A percentile compares a stretch with the other conserved stretches of the same genome.
These are phyloP conservation scores for Meghimatium bilineatum DNA, from an alignment of 2,888 invertebrate species.

Conservation along the genomic window DNA sequence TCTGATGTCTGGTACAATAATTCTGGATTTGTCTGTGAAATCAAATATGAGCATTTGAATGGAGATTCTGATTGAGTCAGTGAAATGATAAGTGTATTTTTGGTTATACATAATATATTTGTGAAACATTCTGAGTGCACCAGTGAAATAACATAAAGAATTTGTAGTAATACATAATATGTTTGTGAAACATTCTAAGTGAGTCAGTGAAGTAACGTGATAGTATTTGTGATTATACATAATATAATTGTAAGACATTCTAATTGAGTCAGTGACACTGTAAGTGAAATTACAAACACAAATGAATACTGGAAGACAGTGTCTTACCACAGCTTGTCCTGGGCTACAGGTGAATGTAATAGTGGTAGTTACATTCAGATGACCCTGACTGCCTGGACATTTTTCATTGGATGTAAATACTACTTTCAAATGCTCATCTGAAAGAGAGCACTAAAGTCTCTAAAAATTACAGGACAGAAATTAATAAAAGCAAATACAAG, in stretches of 20 bases:
- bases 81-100: too few relatives aligned
- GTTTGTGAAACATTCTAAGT: too few relatives aligned
- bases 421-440: slow-evolving; percentile 66
- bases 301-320: not conserved
- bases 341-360: slow-evolving; percentile 63
- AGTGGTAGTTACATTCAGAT: slow-evolving; percentile 56
- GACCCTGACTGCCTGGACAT: slow-evolving; percentile 52
- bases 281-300: too few relatives aligned
- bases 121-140: too few relatives aligned
- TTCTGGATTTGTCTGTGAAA: slow-evolving; percentile 55
- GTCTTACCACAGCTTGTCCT: not conserved
- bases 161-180: too few relatives aligned
- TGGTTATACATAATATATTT: too few relatives aligned
- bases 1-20: slow-evolving; percentile 62
- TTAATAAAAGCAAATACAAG: too few relatives aligned
- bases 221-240: too few relatives aligned
- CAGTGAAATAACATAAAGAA: too few relatives aligned
- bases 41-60: not conserved
- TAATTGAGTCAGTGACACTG: not conserved
- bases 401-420: slow-evolving; percentile 57
- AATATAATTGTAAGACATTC: too few relatives aligned
- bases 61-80: not conserved
- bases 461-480: not conserved
- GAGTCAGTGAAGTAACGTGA: too few relatives aligned
- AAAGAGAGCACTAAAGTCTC: not conserved